A percentile compares a stretch with the other conserved stretches of the same genome.
Conservation (phyloP, 2,797 vertebrate species). For the Morelia viridis region DNA sequence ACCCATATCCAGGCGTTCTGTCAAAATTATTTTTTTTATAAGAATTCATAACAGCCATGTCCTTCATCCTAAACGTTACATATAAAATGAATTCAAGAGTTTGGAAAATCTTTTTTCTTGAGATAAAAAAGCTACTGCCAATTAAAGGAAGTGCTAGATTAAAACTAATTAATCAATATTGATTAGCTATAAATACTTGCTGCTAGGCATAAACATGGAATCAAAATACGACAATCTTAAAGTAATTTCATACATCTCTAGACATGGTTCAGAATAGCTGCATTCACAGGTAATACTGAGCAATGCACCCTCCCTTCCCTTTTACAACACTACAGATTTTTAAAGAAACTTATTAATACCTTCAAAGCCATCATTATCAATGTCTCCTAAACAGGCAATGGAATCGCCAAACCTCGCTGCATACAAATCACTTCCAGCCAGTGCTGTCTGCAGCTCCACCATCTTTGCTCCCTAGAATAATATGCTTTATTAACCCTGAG, state of each 20-base stretch:
- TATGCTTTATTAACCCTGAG: background rate
- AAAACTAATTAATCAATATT: background rate
- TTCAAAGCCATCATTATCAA: slow-evolving; percentile 92
- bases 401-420: slow-evolving; percentile 91
- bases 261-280: slow-evolving; percentile 17
- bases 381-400: slow-evolving; percentile 89
- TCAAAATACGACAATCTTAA: background rate
- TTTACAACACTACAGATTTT: background rate
- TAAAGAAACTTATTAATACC: slow-evolving; percentile 72
- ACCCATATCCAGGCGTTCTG: background rate
- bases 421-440: slow-evolving; percentile 83
- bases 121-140: background rate
- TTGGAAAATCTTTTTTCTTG: background rate
- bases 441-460: slow-evolving; percentile 78
- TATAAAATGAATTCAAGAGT: background rate
- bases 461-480: slow-evolving; percentile 76
- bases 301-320: background rate
- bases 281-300: background rate
- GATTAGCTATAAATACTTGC: background rate
- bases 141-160: background rate
- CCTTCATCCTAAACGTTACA: background rate
- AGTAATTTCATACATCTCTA: background rate
- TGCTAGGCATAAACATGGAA: background rate
- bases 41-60: background rate
- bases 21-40: background rate